A percentile compares a stretch with the other conserved stretches of the same genome.
Evolutionary conservation across 2,888 invertebrate species (phyloP).

Genomic region (Patella depressa): DNA sequence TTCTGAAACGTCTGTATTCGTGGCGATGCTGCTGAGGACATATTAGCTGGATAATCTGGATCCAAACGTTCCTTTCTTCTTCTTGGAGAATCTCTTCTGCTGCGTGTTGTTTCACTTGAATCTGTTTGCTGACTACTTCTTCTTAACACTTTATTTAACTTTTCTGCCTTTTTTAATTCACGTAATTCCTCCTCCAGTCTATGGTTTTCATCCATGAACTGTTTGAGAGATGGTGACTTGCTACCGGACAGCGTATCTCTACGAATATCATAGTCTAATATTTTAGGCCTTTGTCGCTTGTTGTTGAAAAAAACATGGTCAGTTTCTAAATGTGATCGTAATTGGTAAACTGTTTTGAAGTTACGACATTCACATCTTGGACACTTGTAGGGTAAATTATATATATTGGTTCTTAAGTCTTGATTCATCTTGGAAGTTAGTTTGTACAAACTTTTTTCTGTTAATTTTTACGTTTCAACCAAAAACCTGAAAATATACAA

Average conservation of each 20-base stretch:
- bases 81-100: not conserved
- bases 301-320: slow-evolving; percentile 49
- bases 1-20: no score
- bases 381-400: slow-evolving; percentile 56
- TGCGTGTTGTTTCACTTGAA: not conserved
- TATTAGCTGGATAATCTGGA: not conserved
- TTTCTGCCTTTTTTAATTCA: slow-evolving; percentile 51
- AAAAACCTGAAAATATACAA: no score
- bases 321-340: slow-evolving; percentile 54
- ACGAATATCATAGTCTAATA: slow-evolving; percentile 22
- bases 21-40: not conserved
- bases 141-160: slow-evolving; percentile 42
- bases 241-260: slow-evolving; percentile 14
- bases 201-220: slow-evolving; percentile 50
- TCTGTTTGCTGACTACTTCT: not conserved
- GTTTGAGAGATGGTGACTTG: slow-evolving; percentile 46
- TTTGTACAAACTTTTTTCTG: no score
- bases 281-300: slow-evolving; percentile 25
- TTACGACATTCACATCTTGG: slow-evolving; percentile 52
- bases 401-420: slow-evolving; percentile 11
- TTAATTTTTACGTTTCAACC: no score
- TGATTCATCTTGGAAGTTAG: not conserved
- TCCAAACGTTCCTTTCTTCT: not conserved
- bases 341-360: slow-evolving; percentile 55
- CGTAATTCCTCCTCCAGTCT: slow-evolving; percentile 51